Percentiles rank a stretch among this genome's conserved stretches.
Conservation (phyloP, 2,888 invertebrate species). For the Leptinotarsa tumamoca region DNA sequence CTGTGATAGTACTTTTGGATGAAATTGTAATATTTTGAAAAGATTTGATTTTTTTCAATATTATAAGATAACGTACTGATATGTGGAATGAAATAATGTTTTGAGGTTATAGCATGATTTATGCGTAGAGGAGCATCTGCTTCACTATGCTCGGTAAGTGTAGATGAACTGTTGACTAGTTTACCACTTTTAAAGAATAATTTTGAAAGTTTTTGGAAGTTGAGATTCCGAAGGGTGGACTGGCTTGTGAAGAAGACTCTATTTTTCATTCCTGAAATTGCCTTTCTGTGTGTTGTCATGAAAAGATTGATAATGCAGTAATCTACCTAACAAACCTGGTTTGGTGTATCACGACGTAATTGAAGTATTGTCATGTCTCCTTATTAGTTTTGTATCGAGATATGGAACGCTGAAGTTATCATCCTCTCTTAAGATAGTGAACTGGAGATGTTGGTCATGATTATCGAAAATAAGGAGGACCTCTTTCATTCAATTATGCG, state of each 20-base stretch:
- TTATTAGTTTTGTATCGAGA: conserved; percentile 38
- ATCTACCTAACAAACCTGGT: conserved; percentile 38
- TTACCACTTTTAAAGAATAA: background rate
- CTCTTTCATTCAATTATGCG: background rate
- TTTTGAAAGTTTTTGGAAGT: background rate
- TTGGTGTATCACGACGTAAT: conserved; percentile 42
- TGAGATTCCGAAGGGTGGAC: background rate
- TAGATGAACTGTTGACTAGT: background rate
- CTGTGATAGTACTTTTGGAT: too few relatives aligned
- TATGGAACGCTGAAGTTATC: conserved; percentile 30
- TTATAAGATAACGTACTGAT: background rate
- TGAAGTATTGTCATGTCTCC: conserved; percentile 30
- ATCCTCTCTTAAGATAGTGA: conserved; percentile 24
- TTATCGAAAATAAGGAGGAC: conserved; percentile 15
- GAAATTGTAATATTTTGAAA: too few relatives aligned
- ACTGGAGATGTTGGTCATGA: conserved; percentile 1
- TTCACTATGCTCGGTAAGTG: too few relatives aligned
- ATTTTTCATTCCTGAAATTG: background rate
- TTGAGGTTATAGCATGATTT: too few relatives aligned
- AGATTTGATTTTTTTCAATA: background rate
- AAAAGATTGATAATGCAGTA: background rate
- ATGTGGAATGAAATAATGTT: too few relatives aligned
- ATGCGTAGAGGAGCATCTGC: too few relatives aligned
- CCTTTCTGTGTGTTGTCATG: background rate
- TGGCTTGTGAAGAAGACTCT: background rate